Evolutionary conservation across 1,140 invertebrate genomes (phyloP).

Genomic region (Coboldia fuscipes): DNA sequence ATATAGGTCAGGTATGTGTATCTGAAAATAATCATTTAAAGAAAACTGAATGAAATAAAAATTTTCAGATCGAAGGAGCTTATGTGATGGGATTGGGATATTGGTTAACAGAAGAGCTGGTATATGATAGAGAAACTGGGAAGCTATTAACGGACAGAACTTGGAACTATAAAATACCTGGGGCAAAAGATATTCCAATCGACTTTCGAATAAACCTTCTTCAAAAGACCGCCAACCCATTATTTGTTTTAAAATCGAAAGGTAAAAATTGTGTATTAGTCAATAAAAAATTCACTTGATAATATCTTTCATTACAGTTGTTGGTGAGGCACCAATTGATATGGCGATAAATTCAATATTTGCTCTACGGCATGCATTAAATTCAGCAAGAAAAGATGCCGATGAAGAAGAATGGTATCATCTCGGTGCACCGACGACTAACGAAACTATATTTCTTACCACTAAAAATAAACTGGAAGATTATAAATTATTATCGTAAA

Average conservation of each 20-base stretch:
- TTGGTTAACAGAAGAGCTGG: slow-evolving; percentile 41
- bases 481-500: too few relatives aligned
- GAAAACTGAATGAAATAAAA: not conserved
- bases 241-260: slow-evolving; percentile 42
- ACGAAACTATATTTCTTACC: not conserved
- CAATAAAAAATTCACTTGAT: not conserved
- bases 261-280: slow-evolving; percentile 52
- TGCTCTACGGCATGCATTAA: slow-evolving; percentile 48
- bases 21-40: too few relatives aligned
- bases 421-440: slow-evolving; percentile 16
- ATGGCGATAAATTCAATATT: slow-evolving; percentile 37
- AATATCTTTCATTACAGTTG: not conserved
- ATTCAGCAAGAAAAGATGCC: slow-evolving; percentile 32
- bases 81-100: slow-evolving; percentile 62
- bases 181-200: slow-evolving; percentile 52
- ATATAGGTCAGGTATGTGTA: slow-evolving; percentile 69
- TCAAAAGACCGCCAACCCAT: slow-evolving; percentile 44
- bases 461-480: not conserved
- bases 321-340: slow-evolving; percentile 54
- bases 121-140: slow-evolving; percentile 35
- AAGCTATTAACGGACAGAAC: slow-evolving; percentile 40
- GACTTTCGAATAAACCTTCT: slow-evolving; percentile 48
- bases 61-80: slow-evolving; percentile 25
- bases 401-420: slow-evolving; percentile 22
- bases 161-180: slow-evolving; percentile 55